phyloP scores from a whole-genome alignment of 2,113 vertebrate genomes.

The Syngnathoides biaculeatus region DNA sequence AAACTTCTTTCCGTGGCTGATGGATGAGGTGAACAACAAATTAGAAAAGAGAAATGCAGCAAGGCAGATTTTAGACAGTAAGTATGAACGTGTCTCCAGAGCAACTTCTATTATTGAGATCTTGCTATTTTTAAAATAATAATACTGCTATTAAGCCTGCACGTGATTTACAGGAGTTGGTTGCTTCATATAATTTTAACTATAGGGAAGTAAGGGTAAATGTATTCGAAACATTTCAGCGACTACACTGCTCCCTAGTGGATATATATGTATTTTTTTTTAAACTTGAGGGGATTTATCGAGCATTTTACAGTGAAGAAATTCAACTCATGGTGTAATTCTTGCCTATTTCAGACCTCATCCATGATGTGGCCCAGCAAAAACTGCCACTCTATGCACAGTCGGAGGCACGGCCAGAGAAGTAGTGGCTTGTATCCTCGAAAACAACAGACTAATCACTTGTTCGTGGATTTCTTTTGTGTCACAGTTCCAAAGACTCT shows the following conservation, averaged over 20 bases:
- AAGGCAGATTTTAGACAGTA: slow-evolving; percentile 83
- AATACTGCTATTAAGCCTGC: background rate
- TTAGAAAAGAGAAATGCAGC: slow-evolving; percentile 74
- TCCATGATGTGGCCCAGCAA: slow-evolving; percentile 72
- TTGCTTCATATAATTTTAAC: too few relatives aligned
- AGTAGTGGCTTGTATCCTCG: background rate
- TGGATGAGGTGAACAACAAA: slow-evolving; percentile 74
- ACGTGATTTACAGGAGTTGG: too few relatives aligned
- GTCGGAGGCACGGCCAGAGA: slow-evolving; percentile 1
- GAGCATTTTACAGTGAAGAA: too few relatives aligned
- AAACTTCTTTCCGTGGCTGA: slow-evolving; percentile 84
- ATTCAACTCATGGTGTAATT: background rate
- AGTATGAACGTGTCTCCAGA: slow-evolving; percentile 25
- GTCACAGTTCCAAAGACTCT: background rate
- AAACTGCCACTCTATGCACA: slow-evolving; percentile 55
- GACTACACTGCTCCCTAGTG: slow-evolving; percentile 42
- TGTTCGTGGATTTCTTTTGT: background rate
- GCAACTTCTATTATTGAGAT: too few relatives aligned
- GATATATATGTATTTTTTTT: background rate
- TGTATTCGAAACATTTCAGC: background rate
- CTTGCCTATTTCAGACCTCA: slow-evolving; percentile 76
- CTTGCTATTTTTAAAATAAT: background rate
- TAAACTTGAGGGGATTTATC: slow-evolving; percentile 14
- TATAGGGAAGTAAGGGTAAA: too few relatives aligned
- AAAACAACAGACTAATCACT: background rate